phyloP scores from a whole-genome alignment of 1,140 invertebrate species.

The Armadillidium nasatum region DNA sequence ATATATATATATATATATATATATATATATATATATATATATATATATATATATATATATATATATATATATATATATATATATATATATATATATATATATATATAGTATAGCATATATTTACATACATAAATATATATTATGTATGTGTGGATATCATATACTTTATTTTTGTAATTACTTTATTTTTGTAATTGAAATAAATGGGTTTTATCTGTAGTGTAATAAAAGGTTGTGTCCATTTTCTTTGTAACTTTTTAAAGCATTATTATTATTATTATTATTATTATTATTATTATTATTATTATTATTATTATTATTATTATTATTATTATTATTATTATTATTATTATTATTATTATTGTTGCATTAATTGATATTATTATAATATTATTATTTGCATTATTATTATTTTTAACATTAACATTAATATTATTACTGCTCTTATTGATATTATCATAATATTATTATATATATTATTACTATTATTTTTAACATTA shows the following conservation, averaged over 20 bases:
- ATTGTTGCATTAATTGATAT: not conserved
- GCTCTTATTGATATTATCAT: too few relatives aligned
- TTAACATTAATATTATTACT: too few relatives aligned
- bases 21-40: not conserved
- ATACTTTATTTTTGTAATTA: not conserved
- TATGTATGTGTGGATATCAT: not conserved
- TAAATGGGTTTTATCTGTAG: too few relatives aligned
- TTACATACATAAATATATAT: not conserved
- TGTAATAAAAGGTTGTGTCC: too few relatives aligned
- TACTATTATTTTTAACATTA: too few relatives aligned
- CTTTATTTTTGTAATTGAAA: not conserved
- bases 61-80: not conserved
- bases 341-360: too few relatives aligned
- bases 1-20: not conserved
- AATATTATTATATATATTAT: too few relatives aligned
- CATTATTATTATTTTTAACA: too few relatives aligned
- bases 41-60: not conserved
- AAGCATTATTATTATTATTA: constrained; percentile 2
- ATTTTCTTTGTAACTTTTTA: too few relatives aligned
- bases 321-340: not conserved
- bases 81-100: not conserved
- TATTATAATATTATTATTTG: too few relatives aligned
- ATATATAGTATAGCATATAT: too few relatives aligned
- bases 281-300: constrained; percentile 2
- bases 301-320: constrained; percentile 6